phyloP scores from a whole-genome alignment of 2,113 vertebrate genomes.

The Oncorhynchus masou region DNA sequence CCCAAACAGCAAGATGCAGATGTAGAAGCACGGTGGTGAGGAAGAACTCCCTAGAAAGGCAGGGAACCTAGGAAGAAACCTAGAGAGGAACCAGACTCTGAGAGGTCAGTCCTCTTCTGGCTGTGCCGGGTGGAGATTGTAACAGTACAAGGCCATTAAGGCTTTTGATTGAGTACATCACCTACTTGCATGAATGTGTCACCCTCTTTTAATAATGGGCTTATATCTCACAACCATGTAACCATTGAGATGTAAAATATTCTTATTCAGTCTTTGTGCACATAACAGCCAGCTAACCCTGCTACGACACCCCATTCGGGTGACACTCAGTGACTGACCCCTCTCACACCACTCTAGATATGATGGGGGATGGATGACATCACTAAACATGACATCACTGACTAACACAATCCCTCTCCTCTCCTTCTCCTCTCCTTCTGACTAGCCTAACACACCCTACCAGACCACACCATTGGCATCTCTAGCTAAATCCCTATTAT shows the following conservation, averaged over 20 bases:
- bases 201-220: too few species aligned
- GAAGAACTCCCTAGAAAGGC: too few species aligned
- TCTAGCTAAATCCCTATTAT: slow-evolving; percentile 26
- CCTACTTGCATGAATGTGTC: too few species aligned
- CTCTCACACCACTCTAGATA: slow-evolving; percentile 13
- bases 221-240: background rate
- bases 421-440: background rate
- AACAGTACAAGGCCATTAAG: too few species aligned
- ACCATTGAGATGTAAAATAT: slow-evolving; percentile 30
- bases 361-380: background rate
- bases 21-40: too few species aligned
- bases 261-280: background rate
- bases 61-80: too few species aligned
- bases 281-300: background rate
- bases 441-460: slow-evolving; percentile 23
- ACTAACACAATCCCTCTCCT: background rate
- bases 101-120: too few species aligned
- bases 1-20: too few species aligned
- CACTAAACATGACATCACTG: background rate
- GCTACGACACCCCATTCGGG: slow-evolving; percentile 25
- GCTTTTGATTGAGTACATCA: too few species aligned
- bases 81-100: too few species aligned
- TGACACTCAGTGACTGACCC: slow-evolving; percentile 30
- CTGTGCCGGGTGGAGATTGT: too few species aligned
- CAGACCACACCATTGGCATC: slow-evolving; percentile 23